Conservation (phyloP, 2,797 vertebrate species). For the Chrysolophus pictus region DNA sequence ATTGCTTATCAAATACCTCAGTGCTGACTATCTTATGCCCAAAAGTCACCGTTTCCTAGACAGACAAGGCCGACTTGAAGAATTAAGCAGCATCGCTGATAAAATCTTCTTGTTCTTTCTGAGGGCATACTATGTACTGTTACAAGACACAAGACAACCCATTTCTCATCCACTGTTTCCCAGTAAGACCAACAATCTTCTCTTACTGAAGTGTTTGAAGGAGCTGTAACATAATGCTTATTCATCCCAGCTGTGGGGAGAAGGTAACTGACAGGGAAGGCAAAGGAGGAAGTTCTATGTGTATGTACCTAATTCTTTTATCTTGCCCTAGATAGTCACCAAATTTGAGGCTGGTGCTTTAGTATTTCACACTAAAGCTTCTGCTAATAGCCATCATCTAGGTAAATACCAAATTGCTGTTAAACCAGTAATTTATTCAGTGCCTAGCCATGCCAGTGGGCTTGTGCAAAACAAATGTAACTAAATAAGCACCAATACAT, state of each 20-base stretch:
- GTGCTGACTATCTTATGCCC: background rate
- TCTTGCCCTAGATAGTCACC: background rate
- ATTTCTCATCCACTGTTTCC: background rate
- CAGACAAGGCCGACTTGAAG: background rate
- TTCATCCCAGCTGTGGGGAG: background rate
- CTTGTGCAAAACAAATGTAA: background rate
- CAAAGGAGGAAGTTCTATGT: background rate
- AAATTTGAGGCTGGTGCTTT: background rate
- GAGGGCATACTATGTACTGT: background rate
- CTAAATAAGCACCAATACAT: background rate
- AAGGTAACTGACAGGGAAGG: background rate
- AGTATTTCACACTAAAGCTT: background rate
- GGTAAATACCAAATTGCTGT: background rate
- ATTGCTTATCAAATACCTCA: background rate
- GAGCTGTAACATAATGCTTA: background rate
- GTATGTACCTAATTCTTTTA: background rate
- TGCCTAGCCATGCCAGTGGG: background rate
- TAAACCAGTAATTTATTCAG: background rate
- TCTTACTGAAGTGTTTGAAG: background rate
- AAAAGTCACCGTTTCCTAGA: background rate
- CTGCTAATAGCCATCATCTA: background rate
- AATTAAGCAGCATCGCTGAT: background rate
- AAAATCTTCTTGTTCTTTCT: background rate
- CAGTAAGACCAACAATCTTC: background rate
- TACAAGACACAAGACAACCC: background rate